phyloP scores from a whole-genome alignment of 1,140 invertebrate species.

The Plectrocnemia conspersa region DNA sequence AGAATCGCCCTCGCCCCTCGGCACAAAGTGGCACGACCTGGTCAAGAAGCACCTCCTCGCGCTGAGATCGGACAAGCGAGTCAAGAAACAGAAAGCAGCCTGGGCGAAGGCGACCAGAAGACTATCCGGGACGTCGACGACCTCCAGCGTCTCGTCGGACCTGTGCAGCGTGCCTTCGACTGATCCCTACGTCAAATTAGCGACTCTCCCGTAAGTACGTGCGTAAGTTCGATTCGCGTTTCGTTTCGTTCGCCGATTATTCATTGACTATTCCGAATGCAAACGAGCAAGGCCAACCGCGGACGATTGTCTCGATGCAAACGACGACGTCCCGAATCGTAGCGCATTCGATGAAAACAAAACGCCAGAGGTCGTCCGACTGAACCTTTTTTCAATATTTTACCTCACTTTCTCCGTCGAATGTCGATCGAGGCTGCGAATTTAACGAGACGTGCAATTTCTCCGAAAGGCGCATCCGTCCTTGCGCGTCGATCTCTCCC shows the following conservation, averaged over 20 bases:
- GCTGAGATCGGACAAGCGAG: constrained; percentile 52
- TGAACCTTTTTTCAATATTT: too few relatives aligned
- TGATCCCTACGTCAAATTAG: constrained; percentile 49
- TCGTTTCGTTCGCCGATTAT: not conserved
- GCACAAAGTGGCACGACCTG: constrained; percentile 54
- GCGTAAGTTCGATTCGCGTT: not conserved
- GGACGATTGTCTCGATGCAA: not conserved
- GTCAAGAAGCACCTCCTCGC: constrained; percentile 53
- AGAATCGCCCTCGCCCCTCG: constrained; percentile 49
- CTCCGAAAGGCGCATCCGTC: too few relatives aligned
- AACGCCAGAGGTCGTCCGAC: too few relatives aligned
- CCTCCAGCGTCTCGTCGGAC: constrained; percentile 20
- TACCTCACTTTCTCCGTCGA: too few relatives aligned
- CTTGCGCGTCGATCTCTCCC: too few relatives aligned
- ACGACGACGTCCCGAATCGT: too few relatives aligned
- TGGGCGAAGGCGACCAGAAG: constrained; percentile 55
- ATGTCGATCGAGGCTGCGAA: too few relatives aligned
- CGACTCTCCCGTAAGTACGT: constrained; percentile 51
- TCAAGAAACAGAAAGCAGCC: constrained; percentile 53
- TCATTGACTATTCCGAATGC: not conserved
- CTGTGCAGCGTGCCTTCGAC: constrained; percentile 33
- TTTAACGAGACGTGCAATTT: too few relatives aligned
- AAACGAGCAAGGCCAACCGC: not conserved
- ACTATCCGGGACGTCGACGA: constrained; percentile 43
- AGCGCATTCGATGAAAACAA: too few relatives aligned